A percentile compares a stretch with the other conserved stretches of the same genome.
Conservation (phyloP, 37 sponge, comb jelly and placozoan genomes). For the Lycopodina hypogea region DNA sequence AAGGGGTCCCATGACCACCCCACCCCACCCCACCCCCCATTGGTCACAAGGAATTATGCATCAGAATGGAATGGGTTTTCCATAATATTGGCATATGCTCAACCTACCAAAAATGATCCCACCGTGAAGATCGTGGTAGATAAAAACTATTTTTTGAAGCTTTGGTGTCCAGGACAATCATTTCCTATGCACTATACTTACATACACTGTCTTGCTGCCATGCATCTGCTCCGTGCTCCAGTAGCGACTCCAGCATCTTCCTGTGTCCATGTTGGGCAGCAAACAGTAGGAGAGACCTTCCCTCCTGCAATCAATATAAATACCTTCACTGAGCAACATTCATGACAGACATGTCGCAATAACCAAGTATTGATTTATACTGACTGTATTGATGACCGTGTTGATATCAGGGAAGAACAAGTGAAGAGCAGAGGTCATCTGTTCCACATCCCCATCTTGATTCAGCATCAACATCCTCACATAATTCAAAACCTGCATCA, state of each 20-base stretch:
- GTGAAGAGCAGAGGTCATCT: neutral
- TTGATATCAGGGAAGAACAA: neutral
- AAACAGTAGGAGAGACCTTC: neutral
- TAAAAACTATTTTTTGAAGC: neutral
- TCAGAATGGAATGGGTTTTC: no score
- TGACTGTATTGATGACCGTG: neutral
- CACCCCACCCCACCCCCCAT: no score
- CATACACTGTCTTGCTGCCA: neutral
- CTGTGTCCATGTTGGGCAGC: neutral
- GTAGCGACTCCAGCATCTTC: neutral
- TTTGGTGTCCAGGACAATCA: neutral
- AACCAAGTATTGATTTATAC: neutral
- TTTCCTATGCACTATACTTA: neutral
- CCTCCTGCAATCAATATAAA: neutral
- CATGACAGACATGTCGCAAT: neutral
- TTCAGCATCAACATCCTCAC: neutral
- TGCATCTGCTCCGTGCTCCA: neutral
- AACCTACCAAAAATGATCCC: neutral
- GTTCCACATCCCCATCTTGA: neutral
- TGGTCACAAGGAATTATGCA: no score
- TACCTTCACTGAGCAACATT: neutral
- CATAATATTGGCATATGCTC: no score
- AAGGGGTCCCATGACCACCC: no score
- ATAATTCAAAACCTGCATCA: neutral
- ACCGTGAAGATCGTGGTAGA: neutral